Evolutionary conservation across 2,888 invertebrate species (phyloP), one percentile per base, ranked within the genome.

Genomic region (Zonitis immaculata): DNA sequence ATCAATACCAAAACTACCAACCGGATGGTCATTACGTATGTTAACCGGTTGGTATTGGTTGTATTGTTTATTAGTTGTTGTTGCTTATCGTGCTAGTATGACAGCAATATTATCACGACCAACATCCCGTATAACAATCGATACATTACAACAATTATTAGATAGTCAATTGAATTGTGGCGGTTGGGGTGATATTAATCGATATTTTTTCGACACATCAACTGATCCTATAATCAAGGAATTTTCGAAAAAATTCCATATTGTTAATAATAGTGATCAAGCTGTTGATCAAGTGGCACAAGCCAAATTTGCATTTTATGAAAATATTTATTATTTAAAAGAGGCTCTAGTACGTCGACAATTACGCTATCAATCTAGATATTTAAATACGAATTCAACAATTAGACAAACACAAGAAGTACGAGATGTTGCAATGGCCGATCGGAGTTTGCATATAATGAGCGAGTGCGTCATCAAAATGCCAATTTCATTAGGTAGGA

Each of bases 31-130:
- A 0, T 77, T 92, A 39, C 79, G 91, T 28, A 77, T 91, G 25
- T 77, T 92, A 11, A 90, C 91, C 1, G 91, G 92, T 0, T 91
- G 90, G 86, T 92, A 91, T 75, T 92, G 91, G 91, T 73, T 91
- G 1, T 93, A 91, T 70, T 89, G 89, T 66, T 84, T 91, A 56
- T 77, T 91, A 3, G 80, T 91, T 5, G 87, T 88, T 0, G 89
- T 90, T 0, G 83, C 88, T 0, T 93, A 93, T 70, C 77, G 87
- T 66, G 91, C 91, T 0, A 91, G 90, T 64, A 86, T 92, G 82
- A 91, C 91, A 0, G 91, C 91, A 0, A 89, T 89, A 48, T 76
- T 92, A 44, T 89, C 91, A 0, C 87, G 87, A 72, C 91, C 91
- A 22, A 80, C 84, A 0, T 85, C 87, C 9, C 82, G 81, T 63